These are phyloP conservation scores for Catocala fraxini DNA, from an alignment of 2,888 invertebrate genomes.

Conservation along the genomic window DNA sequence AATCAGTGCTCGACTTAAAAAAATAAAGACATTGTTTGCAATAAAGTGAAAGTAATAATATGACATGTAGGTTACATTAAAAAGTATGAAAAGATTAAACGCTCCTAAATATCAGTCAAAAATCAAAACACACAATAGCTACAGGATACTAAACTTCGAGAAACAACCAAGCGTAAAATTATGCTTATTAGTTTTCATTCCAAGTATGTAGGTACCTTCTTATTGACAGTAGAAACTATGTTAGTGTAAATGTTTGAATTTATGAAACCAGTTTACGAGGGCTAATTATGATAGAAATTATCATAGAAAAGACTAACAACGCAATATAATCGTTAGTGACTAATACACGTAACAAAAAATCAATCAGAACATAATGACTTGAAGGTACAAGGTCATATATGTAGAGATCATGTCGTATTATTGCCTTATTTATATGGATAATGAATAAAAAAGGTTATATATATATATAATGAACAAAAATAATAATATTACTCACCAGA, in stretches of 20 bases:
- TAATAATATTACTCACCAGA: conserved; percentile 58
- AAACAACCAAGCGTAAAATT: conserved; percentile 6
- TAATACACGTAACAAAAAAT: conserved; percentile 48
- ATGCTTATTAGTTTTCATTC: conserved; percentile 2
- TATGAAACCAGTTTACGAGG: not conserved
- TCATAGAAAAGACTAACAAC: conserved; percentile 16
- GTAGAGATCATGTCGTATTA: conserved; percentile 1
- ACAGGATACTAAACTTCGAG: not conserved
- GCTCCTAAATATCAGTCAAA: no score
- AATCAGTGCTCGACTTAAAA: no score
- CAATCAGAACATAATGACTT: conserved; percentile 44
- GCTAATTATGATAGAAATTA: not conserved
- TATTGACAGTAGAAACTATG: not conserved
- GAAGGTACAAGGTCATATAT: conserved; percentile 45
- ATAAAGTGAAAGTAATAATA: no score
- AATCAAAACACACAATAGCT: no score
- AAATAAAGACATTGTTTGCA: no score
- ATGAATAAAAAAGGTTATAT: conserved; percentile 25
- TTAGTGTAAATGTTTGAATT: not conserved
- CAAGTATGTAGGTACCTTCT: not conserved
- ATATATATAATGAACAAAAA: conserved; percentile 15
- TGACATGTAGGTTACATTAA: no score
- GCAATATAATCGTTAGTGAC: conserved; percentile 30
- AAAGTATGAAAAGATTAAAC: no score
- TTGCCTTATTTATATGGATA: not conserved